Evolutionary conservation across 2,888 invertebrate species (phyloP), one percentile per base, ranked within the genome.

Genomic region (Laspeyria flexula): DNA sequence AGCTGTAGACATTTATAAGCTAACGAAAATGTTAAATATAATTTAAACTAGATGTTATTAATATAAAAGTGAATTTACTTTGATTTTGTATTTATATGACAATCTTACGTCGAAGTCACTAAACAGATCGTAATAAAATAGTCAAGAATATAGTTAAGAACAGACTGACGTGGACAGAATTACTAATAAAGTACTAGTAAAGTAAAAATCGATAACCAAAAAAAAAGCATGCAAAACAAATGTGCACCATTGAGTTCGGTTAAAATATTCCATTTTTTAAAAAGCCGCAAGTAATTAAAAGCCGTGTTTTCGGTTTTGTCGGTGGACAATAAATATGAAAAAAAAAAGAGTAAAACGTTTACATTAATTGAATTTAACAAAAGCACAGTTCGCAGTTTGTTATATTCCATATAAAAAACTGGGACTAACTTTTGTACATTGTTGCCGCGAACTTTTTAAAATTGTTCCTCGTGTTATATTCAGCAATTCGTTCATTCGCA

Each of bases 351-450:
- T 55, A 43, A 57, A 63, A 52, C 53, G 49, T 58, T 60, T 46
- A 55, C 52, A 63, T 63, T 56, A 63, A 68, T 70, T 68, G 54
- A 67, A 69, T 67, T 61, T 42, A 61, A 67, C 71, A 64, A 69
- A 71, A 67, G 68, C 59, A 57, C 64, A 67, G 58, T 64, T 64
- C 33, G 45, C 55, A 52, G 61, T 64, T 61, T 60, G 53, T 66
- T 63, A 50, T 57, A 64, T 71, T 55, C 49, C 55, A 55, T 61
- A 64, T 38, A 48, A 66, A n/a, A 45, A 68, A 56, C 50, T 48
- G 55, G 45, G 50, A 33, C 67, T 45, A 70, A 68, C 67, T 68
- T 70, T 56, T 49, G 18, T 41, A 64, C 58, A 61, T 61, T 58
- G 55, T 25, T 38, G 51, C 9, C 31, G 31, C 13, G 37, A 67